Evolutionary conservation across 2,797 vertebrate genomes (phyloP).

Genomic region (Lophotriccus pileatus): DNA sequence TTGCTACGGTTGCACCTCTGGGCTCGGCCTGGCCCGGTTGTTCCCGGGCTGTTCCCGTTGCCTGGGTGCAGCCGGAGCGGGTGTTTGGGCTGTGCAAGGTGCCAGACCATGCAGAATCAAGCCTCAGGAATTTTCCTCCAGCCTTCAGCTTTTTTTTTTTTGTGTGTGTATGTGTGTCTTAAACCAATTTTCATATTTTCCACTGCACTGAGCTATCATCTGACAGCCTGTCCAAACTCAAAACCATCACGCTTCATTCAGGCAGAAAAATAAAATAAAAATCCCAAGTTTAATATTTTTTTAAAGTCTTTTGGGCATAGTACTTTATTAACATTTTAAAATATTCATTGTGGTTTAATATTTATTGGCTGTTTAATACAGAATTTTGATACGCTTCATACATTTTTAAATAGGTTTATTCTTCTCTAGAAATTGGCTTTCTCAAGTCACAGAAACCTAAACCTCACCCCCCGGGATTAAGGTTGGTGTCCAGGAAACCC

Average conservation of each 20-base stretch:
- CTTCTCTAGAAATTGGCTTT: not conserved
- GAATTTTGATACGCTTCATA: not conserved
- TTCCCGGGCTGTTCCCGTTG: not conserved
- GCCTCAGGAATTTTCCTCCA: slow-evolving; percentile 2
- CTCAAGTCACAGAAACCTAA: not conserved
- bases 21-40: not conserved
- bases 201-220: slow-evolving; percentile 13
- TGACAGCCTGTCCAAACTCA: slow-evolving; percentile 30
- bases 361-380: slow-evolving; percentile 47
- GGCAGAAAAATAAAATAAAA: not conserved
- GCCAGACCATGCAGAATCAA: not conserved
- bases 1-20: not conserved
- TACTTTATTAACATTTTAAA: slow-evolving; percentile 16
- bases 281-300: not conserved
- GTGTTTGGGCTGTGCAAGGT: not conserved
- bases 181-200: slow-evolving; percentile 39
- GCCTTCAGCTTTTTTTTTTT: not conserved
- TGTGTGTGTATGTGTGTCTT: not conserved
- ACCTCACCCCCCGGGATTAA: not conserved
- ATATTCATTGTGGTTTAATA: slow-evolving; percentile 51
- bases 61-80: accelerated
- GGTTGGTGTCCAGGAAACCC: not conserved
- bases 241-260: not conserved
- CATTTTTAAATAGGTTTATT: slow-evolving; percentile 17
- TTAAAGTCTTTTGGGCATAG: not conserved